Conservation (phyloP, 2,113 vertebrate genomes). For the Phalacrocorax carbo region DNA sequence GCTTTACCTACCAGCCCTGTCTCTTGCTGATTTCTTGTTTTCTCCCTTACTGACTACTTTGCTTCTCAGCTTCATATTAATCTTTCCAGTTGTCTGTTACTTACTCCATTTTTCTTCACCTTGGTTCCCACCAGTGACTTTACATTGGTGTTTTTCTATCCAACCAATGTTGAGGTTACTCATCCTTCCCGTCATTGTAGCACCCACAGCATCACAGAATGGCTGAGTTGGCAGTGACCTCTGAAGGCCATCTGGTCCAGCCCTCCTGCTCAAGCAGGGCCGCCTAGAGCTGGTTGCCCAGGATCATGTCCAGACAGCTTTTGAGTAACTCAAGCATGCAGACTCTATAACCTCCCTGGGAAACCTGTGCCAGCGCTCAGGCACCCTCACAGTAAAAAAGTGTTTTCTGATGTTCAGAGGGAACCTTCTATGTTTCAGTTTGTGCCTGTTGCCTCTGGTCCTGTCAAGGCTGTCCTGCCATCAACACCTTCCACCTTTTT, state of each 20-base stretch:
- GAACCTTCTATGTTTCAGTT: not conserved
- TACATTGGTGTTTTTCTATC: not conserved
- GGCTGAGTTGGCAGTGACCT: not conserved
- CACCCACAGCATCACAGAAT: accelerated
- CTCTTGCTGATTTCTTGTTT: not conserved
- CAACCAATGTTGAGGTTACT: not conserved
- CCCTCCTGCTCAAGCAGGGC: not conserved
- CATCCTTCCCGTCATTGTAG: not conserved
- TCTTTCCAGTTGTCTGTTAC: not conserved
- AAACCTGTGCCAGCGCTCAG: not conserved
- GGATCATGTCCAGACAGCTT: not conserved
- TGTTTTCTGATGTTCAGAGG: not conserved
- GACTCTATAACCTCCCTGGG: not conserved
- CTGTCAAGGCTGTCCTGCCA: not conserved
- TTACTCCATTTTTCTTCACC: not conserved
- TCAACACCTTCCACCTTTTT: not conserved
- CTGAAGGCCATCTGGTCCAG: not conserved
- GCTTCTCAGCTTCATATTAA: not conserved
- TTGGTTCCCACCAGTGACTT: not conserved
- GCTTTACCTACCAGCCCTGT: not conserved
- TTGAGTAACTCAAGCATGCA: not conserved
- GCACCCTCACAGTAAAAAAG: not conserved
- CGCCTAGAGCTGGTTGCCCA: not conserved
- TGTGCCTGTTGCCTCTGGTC: not conserved
- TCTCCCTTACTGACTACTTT: not conserved